Base-by-base conservation (phyloP, 2,113 vertebrate genomes). In the Neoarius graeffei region DNA sequence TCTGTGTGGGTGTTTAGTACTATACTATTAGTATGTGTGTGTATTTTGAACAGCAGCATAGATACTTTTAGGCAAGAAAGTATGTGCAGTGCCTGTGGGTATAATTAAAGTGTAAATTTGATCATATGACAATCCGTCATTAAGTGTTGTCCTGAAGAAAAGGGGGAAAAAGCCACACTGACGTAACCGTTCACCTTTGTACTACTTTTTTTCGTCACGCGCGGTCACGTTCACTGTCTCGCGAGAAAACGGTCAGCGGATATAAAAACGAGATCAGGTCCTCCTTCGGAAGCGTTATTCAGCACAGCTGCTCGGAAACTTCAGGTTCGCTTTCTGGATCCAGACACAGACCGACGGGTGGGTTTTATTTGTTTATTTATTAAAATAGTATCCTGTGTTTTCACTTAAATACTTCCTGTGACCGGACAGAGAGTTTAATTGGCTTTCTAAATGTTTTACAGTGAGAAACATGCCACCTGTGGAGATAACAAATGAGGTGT, bases 401-500 rank as follows among this genome's bases (percentile, higher is more conserved):
- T 42, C 42, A 42, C 4, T 42, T 42, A 42, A 42, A 42, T 42
- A 42, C 42, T 62, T 83, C 1, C 0, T 83, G 57, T 83, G 5
- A 42, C 8, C 20, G 6, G 30, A 56, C 9, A 6, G 42, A 11
- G 66, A 54, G 25, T 67, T 67, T 4, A 66, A 79, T 80, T 8
- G 11, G 64, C 25, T 60, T 25, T 86, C 7, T 77, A 19, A 77
- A 77, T 62, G 11, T 83, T 81, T 73, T 52, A 23, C 80, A 83
- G 86, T 60, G 25, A 83, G 64, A 87, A 48, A 48, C 1, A 88
- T 89, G 88, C 79, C 88, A 56, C 85, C 88, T 56, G 81, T 89
- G 88, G 88, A 86, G 66, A n/a, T 86, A 77, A 54, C 59, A 7
- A 89, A 89, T 15, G 84, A 89, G 88, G 88, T 89, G 54, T 62